Conservation (phyloP, 2,888 invertebrate genomes). For the Lacanobia wlatinum region DNA sequence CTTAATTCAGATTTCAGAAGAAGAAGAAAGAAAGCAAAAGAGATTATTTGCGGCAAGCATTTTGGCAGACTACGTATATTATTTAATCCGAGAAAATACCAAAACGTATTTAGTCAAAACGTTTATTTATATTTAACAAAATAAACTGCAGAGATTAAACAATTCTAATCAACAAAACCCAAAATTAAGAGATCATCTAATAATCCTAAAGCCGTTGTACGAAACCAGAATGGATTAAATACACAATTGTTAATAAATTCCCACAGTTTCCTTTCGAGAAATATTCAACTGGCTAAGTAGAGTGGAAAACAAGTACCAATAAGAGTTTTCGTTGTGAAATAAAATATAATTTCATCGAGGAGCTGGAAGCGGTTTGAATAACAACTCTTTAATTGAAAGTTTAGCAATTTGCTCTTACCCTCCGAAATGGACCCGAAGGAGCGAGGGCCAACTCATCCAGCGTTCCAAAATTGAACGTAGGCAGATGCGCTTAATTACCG, state of each 20-base stretch:
- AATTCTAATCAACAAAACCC: conserved; percentile 27
- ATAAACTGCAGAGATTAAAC: conserved; percentile 14
- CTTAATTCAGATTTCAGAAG: conserved; percentile 11
- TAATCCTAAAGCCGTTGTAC: conserved; percentile 61
- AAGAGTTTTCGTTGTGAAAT: conserved; percentile 85
- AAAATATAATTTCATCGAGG: conserved; percentile 88
- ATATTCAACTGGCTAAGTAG: conserved; percentile 81
- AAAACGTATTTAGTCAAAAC: neutral
- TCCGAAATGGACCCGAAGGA: conserved; percentile 88
- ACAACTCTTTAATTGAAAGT: conserved; percentile 91
- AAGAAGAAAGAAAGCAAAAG: too few species aligned
- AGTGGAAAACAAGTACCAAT: conserved; percentile 84
- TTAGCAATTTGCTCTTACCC: conserved; percentile 90
- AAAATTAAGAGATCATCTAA: conserved; percentile 65
- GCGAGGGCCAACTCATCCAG: conserved; percentile 88
- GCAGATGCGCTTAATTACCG: conserved; percentile 91
- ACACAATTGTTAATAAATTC: conserved; percentile 80
- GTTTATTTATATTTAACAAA: conserved; percentile 2
- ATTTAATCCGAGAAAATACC: neutral
- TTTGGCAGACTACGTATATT: conserved; percentile 1
- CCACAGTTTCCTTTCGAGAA: conserved; percentile 77
- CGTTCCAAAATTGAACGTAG: conserved; percentile 90
- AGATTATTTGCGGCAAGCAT: too few species aligned
- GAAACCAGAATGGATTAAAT: conserved; percentile 69
- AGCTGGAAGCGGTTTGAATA: conserved; percentile 88